These are phyloP conservation scores for Psilanteris sp. DNA, from an alignment of 1,140 invertebrate genomes.

Conservation along the genomic window DNA sequence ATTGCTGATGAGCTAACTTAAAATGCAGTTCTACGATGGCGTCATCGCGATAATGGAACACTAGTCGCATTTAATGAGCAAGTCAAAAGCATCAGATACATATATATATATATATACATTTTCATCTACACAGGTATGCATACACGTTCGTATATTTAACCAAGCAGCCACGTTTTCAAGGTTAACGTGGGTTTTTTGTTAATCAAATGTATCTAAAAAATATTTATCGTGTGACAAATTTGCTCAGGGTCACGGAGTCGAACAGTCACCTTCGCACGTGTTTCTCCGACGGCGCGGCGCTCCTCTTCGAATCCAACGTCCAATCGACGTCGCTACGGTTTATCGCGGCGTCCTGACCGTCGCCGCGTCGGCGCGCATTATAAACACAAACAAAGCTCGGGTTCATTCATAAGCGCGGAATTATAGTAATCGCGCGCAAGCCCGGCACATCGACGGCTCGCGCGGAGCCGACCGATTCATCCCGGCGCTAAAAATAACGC, in stretches of 20 bases:
- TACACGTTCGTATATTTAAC: conserved; percentile 2
- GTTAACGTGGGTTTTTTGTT: conserved; percentile 18
- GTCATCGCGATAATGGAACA: conserved; percentile 50
- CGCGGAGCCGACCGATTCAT: too few relatives aligned
- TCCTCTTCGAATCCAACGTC: too few relatives aligned
- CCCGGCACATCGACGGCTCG: too few relatives aligned
- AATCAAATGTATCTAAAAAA: conserved; percentile 24
- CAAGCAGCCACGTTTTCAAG: conserved; percentile 11
- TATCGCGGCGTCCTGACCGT: too few relatives aligned
- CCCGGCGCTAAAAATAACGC: too few relatives aligned
- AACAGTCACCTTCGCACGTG: neutral
- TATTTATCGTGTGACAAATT: conserved; percentile 23
- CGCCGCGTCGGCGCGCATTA: too few relatives aligned
- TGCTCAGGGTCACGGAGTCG: conserved; percentile 7
- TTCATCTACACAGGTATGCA: too few relatives aligned
- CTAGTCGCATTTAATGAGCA: conserved; percentile 32
- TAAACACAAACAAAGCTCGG: too few relatives aligned
- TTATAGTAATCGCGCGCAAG: too few relatives aligned
- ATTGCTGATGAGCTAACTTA: conserved; percentile 27
- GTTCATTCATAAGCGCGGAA: too few relatives aligned
- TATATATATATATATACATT: neutral
- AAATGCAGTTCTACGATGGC: conserved; percentile 42
- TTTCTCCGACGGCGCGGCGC: too few relatives aligned
- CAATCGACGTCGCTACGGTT: too few relatives aligned
- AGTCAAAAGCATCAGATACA: conserved; percentile 29